These are phyloP conservation scores for Pan paniscus DNA, from an alignment of 2,113 vertebrate genomes.

Conservation along the genomic window DNA sequence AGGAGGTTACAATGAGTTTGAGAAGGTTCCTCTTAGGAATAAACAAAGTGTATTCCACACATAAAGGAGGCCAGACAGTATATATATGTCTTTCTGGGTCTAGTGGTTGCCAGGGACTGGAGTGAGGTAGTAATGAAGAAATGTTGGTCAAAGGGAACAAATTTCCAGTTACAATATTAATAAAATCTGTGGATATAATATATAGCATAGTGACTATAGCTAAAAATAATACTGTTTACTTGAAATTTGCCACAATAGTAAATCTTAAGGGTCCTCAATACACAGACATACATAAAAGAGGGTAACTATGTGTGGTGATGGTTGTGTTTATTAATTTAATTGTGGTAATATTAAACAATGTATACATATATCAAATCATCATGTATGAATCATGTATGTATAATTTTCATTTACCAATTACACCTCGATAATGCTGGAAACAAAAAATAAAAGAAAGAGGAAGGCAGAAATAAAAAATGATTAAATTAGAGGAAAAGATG, in stretches of 20 bases:
- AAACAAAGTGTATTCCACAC: background rate
- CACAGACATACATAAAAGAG: background rate
- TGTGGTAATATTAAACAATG: background rate
- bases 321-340: background rate
- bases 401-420: background rate
- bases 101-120: background rate
- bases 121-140: background rate
- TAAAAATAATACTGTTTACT: background rate
- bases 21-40: background rate
- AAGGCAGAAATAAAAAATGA: background rate
- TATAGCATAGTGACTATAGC: background rate
- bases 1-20: background rate
- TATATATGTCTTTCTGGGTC: background rate
- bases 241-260: background rate
- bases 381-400: background rate
- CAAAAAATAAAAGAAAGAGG: background rate
- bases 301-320: background rate
- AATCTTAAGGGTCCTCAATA: background rate
- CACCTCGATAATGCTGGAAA: too few species aligned
- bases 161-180: background rate
- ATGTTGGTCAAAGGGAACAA: background rate
- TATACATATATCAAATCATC: background rate
- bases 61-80: background rate
- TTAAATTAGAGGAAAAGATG: background rate
- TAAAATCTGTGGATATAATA: background rate